Conservation (phyloP, 2,888 invertebrate species). For the Apantesis nais region DNA sequence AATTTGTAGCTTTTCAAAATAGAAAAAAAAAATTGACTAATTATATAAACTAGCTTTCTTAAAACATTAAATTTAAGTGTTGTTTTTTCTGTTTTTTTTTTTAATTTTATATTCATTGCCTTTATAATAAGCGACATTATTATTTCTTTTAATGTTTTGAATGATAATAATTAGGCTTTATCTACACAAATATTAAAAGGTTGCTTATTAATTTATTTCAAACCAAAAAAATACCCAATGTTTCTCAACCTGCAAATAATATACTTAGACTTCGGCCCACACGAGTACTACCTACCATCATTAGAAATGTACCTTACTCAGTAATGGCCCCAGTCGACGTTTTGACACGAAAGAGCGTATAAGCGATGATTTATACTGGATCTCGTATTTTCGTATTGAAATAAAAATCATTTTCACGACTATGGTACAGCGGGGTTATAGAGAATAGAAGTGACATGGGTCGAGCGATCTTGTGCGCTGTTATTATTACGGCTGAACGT, state of each 20-base stretch:
- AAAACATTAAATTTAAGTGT: too few species aligned
- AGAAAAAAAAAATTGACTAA: too few species aligned
- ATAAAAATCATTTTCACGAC: constrained; percentile 63
- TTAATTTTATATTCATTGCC: too few species aligned
- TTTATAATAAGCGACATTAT: background rate
- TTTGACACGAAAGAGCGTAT: constrained; percentile 56
- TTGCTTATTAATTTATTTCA: background rate
- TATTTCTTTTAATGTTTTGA: background rate
- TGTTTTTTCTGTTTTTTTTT: too few species aligned
- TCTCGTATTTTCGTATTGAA: constrained; percentile 60
- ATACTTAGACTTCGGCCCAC: constrained; percentile 25
- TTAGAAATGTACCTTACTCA: constrained; percentile 43
- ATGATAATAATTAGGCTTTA: background rate
- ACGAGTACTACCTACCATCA: constrained; percentile 29
- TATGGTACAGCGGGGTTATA: constrained; percentile 28
- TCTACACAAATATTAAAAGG: background rate
- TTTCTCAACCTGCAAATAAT: constrained; percentile 9
- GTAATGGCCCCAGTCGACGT: constrained; percentile 53
- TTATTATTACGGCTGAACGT: constrained; percentile 15
- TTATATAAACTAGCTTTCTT: too few species aligned
- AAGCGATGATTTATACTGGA: constrained; percentile 61
- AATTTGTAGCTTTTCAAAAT: too few species aligned
- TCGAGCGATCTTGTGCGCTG: constrained; percentile 12
- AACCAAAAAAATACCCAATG: background rate
- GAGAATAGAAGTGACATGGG: constrained; percentile 44